A percentile compares a stretch with the other conserved stretches of the same genome.
These are phyloP conservation scores for Drosophila falleni DNA, from an alignment of 2,888 invertebrate species.

Conservation along the genomic window DNA sequence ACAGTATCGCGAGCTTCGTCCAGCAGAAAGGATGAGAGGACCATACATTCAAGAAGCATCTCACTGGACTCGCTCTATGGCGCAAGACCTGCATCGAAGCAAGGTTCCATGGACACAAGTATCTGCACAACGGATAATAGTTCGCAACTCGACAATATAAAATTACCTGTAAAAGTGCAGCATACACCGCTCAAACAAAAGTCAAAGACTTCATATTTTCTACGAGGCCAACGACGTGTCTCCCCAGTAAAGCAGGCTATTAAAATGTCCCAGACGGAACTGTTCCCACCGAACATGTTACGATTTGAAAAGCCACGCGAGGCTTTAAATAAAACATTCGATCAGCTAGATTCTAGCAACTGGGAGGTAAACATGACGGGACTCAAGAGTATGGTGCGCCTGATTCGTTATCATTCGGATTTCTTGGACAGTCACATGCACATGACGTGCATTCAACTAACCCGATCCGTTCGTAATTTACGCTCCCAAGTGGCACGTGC, in stretches of 20 bases:
- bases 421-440: slow-evolving; percentile 89
- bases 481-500: slow-evolving; percentile 96
- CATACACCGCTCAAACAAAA: slow-evolving; percentile 82
- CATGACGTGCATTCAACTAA: slow-evolving; percentile 89
- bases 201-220: slow-evolving; percentile 83
- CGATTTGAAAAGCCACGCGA: slow-evolving; percentile 89
- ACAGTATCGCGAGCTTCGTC: slow-evolving; percentile 7
- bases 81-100: slow-evolving; percentile 58
- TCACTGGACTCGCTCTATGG: slow-evolving; percentile 82
- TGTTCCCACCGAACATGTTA: slow-evolving; percentile 84
- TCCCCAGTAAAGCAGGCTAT: slow-evolving; percentile 83
- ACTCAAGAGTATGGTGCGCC: slow-evolving; percentile 89
- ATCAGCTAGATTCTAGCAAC: slow-evolving; percentile 90
- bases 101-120: slow-evolving; percentile 58
- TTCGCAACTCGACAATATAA: slow-evolving; percentile 61
- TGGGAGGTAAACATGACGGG: slow-evolving; percentile 93
- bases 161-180: slow-evolving; percentile 39
- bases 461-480: slow-evolving; percentile 93
- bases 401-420: slow-evolving; percentile 89
- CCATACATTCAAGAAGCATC: slow-evolving; percentile 57
- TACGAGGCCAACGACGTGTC: slow-evolving; percentile 80
- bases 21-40: slow-evolving; percentile 35
- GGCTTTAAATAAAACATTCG: slow-evolving; percentile 88
- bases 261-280: slow-evolving; percentile 78
- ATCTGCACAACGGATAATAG: slow-evolving; percentile 80